Evolutionary conservation across 2,888 invertebrate species (phyloP), one percentile per base, ranked within the genome.

Genomic region (Eumacrocentrus americanus): DNA sequence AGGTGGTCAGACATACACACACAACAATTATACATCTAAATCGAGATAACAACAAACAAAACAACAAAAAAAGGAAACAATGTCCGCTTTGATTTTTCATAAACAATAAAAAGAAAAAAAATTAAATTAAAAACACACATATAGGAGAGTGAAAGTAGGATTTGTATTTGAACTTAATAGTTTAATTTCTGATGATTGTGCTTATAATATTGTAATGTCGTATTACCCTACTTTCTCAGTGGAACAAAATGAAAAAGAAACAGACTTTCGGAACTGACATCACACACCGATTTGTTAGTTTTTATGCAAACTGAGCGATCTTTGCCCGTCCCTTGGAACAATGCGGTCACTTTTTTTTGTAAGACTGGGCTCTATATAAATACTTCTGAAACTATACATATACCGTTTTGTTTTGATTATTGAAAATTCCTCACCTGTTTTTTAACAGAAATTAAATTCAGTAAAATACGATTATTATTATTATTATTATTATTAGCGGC

Each of bases 341-440:
- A 77, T 77, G 77, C 78, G 79, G 75, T 79, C 74, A 80, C 73
- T 74, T 67, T 72, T 40, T 76, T 79, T 79, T 80, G 80, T 80
- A 80, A 80, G 79, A 80, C 80, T 80, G 80, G 80, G 80, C 80
- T 78, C 77, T 78, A 79, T 78, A 80, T 79, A 80, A 80, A 80
- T 78, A 78, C 73, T 79, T 76, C 73, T 78, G 74, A 79, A 79
- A 78, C 78, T 75, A 72, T 76, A 72, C 64, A 70, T 72, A 70
- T 76, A 71, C 63, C 68, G 73, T 77, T 76, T 80, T 78, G 73
- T 77, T 72, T 70, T 73, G 65, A 76, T 78, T 74, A 76, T 75
- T 74, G 64, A 70, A 73, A 69, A 68, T n/a, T 71, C 72, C 74
- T 73, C 64, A 76, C 66, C 69, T 40, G 57, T 38, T 55, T 62